These are phyloP conservation scores for Caenorhabditis japonica DNA, from an alignment of 2,888 invertebrate species.

Conservation along the genomic window DNA sequence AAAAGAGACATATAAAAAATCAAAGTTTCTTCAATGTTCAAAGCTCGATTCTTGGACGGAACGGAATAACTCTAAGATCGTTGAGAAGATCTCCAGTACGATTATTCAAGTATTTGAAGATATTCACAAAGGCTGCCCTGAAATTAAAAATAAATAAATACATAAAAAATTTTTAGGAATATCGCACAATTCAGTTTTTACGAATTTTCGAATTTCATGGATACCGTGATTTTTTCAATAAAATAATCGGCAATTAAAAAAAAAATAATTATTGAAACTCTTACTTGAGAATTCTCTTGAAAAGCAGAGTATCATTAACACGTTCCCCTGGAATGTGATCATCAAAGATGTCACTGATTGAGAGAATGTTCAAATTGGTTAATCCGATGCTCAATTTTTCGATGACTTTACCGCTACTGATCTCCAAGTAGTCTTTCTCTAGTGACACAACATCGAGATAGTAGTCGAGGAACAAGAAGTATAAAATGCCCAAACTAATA, in stretches of 20 bases:
- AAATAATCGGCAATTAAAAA: not conserved
- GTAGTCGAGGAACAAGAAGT: conserved; percentile 30
- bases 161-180: not conserved
- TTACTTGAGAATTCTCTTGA: conserved; percentile 34
- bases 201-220: no score
- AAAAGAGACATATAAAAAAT: no score
- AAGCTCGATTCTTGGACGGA: conserved; percentile 20
- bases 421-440: conserved; percentile 25
- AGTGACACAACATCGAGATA: conserved; percentile 27
- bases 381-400: conserved; percentile 26
- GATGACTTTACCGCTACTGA: conserved; percentile 17
- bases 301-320: conserved; percentile 33
- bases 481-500: conserved; percentile 14
- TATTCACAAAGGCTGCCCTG: conserved; percentile 19
- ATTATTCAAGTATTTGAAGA: conserved; percentile 17
- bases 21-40: no score
- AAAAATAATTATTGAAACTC: no score
- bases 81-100: conserved; percentile 33
- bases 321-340: conserved; percentile 36
- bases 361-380: conserved; percentile 30
- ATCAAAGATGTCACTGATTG: conserved; percentile 36
- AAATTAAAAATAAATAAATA: not conserved
- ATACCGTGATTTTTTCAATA: no score
- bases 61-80: conserved; percentile 28
- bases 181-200: not conserved